Evolutionary conservation across 2,797 vertebrate genomes (phyloP).

Genomic region (Orestias chungarensis): DNA sequence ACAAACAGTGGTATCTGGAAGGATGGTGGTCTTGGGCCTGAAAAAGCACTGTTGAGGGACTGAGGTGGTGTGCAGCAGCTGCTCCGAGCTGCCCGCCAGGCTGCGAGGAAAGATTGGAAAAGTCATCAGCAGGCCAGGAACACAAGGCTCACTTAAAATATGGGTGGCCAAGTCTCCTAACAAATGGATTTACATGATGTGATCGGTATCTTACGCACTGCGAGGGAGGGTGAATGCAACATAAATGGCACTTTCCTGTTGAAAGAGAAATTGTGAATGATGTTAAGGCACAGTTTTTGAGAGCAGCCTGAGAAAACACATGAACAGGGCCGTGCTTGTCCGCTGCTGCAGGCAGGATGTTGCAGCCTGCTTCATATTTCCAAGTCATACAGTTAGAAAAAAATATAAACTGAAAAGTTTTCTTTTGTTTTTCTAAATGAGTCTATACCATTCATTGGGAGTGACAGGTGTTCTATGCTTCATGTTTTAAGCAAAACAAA

Average conservation of each 20-base stretch:
- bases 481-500: conserved; percentile 48
- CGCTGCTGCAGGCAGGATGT: conserved; percentile 43
- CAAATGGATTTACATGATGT: conserved; percentile 80
- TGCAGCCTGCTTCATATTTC: conserved; percentile 38
- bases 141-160: conserved; percentile 61
- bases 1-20: conserved; percentile 52
- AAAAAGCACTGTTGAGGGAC: conserved; percentile 42
- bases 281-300: conserved; percentile 55
- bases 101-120: conserved; percentile 82
- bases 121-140: conserved; percentile 82
- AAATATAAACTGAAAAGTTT: conserved; percentile 45
- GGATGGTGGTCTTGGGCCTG: conserved; percentile 42
- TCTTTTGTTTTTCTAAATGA: background rate
- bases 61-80: conserved; percentile 30
- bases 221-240: conserved; percentile 43
- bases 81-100: conserved; percentile 58
- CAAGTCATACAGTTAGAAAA: conserved; percentile 61
- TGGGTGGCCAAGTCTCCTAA: conserved; percentile 81
- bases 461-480: conserved; percentile 14
- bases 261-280: conserved; percentile 71
- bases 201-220: conserved; percentile 67
- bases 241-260: conserved; percentile 64
- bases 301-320: conserved; percentile 65
- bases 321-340: conserved; percentile 64
- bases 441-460: background rate